phyloP scores from a whole-genome alignment of 2,888 invertebrate genomes.

The Drosophila colorata region DNA sequence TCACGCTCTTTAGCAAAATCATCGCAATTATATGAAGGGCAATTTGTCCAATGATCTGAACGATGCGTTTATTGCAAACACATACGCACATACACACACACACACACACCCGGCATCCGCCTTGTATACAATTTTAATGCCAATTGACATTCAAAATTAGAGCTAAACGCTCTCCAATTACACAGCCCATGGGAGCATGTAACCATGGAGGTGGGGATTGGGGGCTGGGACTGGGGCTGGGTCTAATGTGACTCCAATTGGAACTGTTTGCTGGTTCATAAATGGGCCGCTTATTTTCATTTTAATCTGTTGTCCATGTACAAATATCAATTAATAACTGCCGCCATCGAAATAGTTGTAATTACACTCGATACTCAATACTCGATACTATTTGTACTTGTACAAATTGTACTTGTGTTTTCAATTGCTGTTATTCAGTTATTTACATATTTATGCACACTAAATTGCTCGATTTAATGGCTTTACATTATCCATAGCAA shows the following conservation, averaged over 20 bases:
- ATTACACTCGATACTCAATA: slow-evolving; percentile 52
- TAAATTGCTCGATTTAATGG: slow-evolving; percentile 33
- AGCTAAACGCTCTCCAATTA: slow-evolving; percentile 68
- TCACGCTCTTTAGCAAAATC: slow-evolving; percentile 68
- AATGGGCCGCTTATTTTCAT: slow-evolving; percentile 68
- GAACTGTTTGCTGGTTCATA: slow-evolving; percentile 58
- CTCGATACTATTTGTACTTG: slow-evolving; percentile 25
- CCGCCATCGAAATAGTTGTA: slow-evolving; percentile 56
- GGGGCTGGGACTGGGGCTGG: background rate
- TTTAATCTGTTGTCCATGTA: slow-evolving; percentile 53
- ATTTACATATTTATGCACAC: slow-evolving; percentile 49
- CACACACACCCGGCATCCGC: no score
- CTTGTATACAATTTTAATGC: slow-evolving; percentile 19
- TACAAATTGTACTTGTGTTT: slow-evolving; percentile 32
- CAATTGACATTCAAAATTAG: slow-evolving; percentile 56
- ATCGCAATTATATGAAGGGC: slow-evolving; percentile 55
- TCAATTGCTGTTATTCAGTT: slow-evolving; percentile 45
- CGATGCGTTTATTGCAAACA: slow-evolving; percentile 66
- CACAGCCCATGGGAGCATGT: slow-evolving; percentile 64
- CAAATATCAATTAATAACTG: slow-evolving; percentile 70
- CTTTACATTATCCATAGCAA: slow-evolving; percentile 21
- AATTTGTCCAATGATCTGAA: slow-evolving; percentile 71
- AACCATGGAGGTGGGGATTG: slow-evolving; percentile 49
- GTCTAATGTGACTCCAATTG: slow-evolving; percentile 19
- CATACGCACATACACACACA: slow-evolving; percentile 21